Percentiles rank a stretch among this genome's conserved stretches.
These are phyloP conservation scores for Gila orcuttii DNA, from an alignment of 2,113 vertebrate species.

Conservation along the genomic window DNA sequence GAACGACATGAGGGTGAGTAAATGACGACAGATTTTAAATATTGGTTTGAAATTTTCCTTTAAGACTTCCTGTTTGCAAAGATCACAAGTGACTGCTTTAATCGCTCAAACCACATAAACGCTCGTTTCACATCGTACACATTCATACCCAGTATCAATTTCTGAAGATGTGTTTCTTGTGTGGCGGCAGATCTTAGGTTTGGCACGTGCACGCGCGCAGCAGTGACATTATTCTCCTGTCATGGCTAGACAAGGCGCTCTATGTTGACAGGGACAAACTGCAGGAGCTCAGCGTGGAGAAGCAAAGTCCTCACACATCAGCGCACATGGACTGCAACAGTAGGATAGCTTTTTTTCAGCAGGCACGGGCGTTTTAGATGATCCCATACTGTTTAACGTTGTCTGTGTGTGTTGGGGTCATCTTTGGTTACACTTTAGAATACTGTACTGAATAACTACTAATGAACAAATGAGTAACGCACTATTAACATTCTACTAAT, in stretches of 20 bases:
- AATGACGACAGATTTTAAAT: background rate
- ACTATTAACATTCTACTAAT: too few relatives aligned
- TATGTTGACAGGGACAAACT: conserved; percentile 50
- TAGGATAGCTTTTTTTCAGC: background rate
- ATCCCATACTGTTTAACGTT: background rate
- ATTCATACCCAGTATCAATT: background rate
- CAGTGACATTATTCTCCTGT: conserved; percentile 46
- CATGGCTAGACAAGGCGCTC: conserved; percentile 38
- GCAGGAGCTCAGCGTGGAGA: conserved; percentile 34
- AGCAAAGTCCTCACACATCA: conserved; percentile 27
- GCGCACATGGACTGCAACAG: conserved; percentile 1
- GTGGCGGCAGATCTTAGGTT: background rate
- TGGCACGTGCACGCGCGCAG: conserved; percentile 34
- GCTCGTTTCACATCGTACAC: background rate
- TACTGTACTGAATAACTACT: too few relatives aligned
- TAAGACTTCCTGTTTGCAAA: background rate
- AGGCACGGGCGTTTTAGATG: background rate
- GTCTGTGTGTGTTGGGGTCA: background rate
- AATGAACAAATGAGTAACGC: too few relatives aligned
- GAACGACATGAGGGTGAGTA: background rate
- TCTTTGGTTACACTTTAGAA: too few relatives aligned
- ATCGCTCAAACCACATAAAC: background rate
- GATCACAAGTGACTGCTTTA: background rate
- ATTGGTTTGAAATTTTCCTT: background rate
- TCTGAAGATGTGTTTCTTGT: background rate